Base-by-base conservation (phyloP, 2,888 invertebrate genomes). In the Biston betularia region DNA sequence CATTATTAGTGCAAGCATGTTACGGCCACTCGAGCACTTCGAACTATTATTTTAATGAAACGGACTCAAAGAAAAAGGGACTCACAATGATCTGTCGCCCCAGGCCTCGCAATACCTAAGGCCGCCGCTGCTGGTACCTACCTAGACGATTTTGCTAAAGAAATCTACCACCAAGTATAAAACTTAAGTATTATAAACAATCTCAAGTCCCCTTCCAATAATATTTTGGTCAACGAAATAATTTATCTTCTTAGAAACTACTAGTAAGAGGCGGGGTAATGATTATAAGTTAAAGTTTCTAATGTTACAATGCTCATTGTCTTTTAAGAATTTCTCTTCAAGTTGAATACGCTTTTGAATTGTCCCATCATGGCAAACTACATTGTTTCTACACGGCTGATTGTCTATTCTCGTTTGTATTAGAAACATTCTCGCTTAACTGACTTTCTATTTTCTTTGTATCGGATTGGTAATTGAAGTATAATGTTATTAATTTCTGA, bases 371-470 rank as follows among this genome's bases (percentile, higher is more conserved):
- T 24, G 10, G 10, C 38, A 34, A 53, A 11, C 11, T 40, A 54
- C 40, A 54, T 54, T 54, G 54, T 54, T 54, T 54, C 12, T 12
- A 54, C 38, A 38, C 40, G 40, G 40, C 8, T 54, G 33, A 12
- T 34, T 38, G 34, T 38, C 12, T 50, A 34, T 52, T 35, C 46
- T 61, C 48, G 54, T 45, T 44, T 15, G 12, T 14, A 10, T 14
- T 56, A 55, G 42, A 63, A 52, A 46, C 48, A 48, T 42, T 54
- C 53, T 34, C 42, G 46, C 12, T 14, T 34, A 53, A 15, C 35
- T n/a, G 7, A 49, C 55, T 65, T 60, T 60, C 65, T 60, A 54
- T 59, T 65, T 49, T 38, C 49, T 48, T 45, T 11, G 33, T 54
- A 49, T 49, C 9, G 10, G 11, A 12, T 24, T 14, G 46, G 33